These are phyloP conservation scores for Emydoidea blandingii DNA, from an alignment of 2,797 vertebrate genomes.

Conservation along the genomic window DNA sequence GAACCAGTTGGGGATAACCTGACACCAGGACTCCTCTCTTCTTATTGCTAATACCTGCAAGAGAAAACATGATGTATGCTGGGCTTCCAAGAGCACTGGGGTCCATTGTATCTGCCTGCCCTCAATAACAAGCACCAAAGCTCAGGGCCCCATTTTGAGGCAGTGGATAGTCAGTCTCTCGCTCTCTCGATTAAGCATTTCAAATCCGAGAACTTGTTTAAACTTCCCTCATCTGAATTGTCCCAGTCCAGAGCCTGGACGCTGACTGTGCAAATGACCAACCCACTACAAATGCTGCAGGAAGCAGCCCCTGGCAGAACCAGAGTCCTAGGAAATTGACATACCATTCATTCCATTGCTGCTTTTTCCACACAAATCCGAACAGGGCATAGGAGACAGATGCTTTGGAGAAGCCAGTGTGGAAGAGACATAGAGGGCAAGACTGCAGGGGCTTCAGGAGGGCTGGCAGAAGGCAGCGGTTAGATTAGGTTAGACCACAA, in stretches of 20 bases:
- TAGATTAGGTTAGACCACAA: background rate
- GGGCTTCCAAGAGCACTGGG: background rate
- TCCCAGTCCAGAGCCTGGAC: background rate
- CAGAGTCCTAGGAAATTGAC: background rate
- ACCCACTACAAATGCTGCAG: background rate
- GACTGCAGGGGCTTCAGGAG: background rate
- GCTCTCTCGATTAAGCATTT: background rate
- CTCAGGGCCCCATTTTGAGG: background rate
- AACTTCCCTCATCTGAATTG: background rate
- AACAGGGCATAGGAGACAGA: background rate
- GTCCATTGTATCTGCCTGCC: background rate
- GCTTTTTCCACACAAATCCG: background rate
- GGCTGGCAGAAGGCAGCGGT: background rate
- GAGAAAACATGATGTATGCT: fast-evolving
- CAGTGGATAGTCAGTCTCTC: background rate
- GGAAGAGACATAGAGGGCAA: background rate
- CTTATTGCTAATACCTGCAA: background rate
- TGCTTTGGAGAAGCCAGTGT: background rate
- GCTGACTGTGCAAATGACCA: background rate
- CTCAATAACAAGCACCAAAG: background rate
- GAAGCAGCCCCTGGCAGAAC: background rate
- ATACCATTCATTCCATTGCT: background rate
- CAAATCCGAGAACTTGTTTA: background rate
- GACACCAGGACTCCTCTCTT: background rate
- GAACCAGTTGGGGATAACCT: background rate